Conservation (phyloP, 2,888 invertebrate species). For the Beris chalybata region DNA sequence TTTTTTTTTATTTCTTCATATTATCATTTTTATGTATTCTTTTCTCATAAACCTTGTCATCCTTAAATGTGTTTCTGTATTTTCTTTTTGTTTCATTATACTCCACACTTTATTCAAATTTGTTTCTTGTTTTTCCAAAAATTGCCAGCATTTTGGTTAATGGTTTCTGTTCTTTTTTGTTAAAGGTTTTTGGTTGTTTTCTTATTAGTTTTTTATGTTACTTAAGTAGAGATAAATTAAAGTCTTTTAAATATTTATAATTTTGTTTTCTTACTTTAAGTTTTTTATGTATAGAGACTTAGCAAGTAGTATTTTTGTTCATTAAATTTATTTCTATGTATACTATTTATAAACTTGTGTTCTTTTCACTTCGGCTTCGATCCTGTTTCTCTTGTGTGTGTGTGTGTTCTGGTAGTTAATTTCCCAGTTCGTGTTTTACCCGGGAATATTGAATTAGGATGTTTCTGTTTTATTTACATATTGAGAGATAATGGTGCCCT, state of each 20-base stretch:
- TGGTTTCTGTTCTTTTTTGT: conserved; percentile 18
- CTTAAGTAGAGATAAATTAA: too few species aligned
- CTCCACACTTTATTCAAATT: neutral
- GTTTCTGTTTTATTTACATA: too few species aligned
- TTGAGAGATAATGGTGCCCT: too few species aligned
- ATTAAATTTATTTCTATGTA: conserved; percentile 7
- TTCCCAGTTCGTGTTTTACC: too few species aligned
- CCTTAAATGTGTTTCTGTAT: conserved; percentile 8
- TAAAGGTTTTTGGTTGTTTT: neutral
- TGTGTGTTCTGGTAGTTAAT: neutral
- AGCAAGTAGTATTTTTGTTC: too few species aligned
- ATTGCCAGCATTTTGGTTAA: conserved; percentile 27
- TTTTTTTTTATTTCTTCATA: conserved; percentile 9
- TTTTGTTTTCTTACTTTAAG: too few species aligned
- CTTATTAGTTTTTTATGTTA: too few species aligned
- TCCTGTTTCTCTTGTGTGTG: neutral
- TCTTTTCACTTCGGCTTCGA: neutral
- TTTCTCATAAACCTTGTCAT: conserved; percentile 6
- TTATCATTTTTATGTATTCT: conserved; percentile 16
- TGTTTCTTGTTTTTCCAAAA: conserved; percentile 11
- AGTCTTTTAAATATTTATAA: too few species aligned
- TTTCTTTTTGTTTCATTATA: conserved; percentile 3
- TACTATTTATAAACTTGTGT: conserved; percentile 22
- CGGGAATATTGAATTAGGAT: too few species aligned
- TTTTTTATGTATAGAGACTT: too few species aligned